phyloP scores from a whole-genome alignment of 2,113 vertebrate genomes.

The Ailuropoda melanoleuca region DNA sequence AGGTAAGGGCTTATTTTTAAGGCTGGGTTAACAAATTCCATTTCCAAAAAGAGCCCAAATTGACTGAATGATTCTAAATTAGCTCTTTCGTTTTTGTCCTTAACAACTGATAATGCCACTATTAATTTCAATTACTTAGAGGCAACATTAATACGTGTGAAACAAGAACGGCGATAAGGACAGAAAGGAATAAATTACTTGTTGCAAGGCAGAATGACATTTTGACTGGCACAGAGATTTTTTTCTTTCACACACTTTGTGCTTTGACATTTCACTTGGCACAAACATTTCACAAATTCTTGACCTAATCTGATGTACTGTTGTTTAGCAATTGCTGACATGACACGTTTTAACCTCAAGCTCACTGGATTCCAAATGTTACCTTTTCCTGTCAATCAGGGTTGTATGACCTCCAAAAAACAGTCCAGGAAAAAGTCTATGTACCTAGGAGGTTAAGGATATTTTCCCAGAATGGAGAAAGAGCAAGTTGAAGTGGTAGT shows the following conservation, averaged over 20 bases:
- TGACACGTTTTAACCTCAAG: constrained; percentile 73
- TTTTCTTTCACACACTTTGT: constrained; percentile 69
- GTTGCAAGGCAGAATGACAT: constrained; percentile 71
- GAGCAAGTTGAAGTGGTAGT: not conserved
- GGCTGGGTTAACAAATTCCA: constrained; percentile 51
- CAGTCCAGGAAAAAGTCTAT: constrained; percentile 26
- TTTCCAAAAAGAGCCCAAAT: constrained; percentile 59
- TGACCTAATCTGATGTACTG: constrained; percentile 77
- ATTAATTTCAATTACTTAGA: constrained; percentile 75
- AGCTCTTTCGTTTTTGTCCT: constrained; percentile 61
- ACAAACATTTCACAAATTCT: constrained; percentile 77
- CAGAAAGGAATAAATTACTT: constrained; percentile 72
- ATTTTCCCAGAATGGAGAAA: constrained; percentile 43
- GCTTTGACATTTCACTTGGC: constrained; percentile 80
- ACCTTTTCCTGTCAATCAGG: constrained; percentile 65
- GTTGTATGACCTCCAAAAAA: constrained; percentile 61
- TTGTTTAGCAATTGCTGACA: constrained; percentile 75
- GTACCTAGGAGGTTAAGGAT: constrained; percentile 2
- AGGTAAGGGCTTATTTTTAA: constrained; percentile 68
- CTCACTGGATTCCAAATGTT: constrained; percentile 70
- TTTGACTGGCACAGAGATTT: constrained; percentile 71
- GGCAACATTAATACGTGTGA: constrained; percentile 45
- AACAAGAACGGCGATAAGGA: constrained; percentile 54
- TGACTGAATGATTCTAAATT: constrained; percentile 64
- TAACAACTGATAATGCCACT: constrained; percentile 59